A percentile compares a stretch with the other conserved stretches of the same genome.
These are phyloP conservation scores for Sanderia malayensis DNA, from an alignment of 30 jellyfish, hydroid and myxozoan genomes.

Conservation along the genomic window DNA sequence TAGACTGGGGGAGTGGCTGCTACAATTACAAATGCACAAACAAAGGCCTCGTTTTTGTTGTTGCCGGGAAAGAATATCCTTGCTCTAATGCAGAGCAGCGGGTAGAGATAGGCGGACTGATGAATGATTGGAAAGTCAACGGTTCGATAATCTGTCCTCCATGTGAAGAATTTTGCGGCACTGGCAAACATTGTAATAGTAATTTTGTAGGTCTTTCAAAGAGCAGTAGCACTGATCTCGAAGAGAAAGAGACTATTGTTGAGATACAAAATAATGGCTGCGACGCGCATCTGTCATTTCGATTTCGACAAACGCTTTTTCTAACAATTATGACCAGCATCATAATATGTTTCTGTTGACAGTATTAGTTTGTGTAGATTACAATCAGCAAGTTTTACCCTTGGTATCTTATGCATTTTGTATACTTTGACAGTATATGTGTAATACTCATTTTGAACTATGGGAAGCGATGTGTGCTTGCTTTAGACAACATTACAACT, in stretches of 20 bases:
- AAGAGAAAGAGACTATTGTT: conserved; percentile 42
- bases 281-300: too few relatives aligned
- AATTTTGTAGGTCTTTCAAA: conserved; percentile 11
- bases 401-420: too few relatives aligned
- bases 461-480: too few relatives aligned
- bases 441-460: too few relatives aligned
- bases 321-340: too few relatives aligned
- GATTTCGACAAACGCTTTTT: too few relatives aligned
- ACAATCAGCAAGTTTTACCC: too few relatives aligned
- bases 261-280: conserved; percentile 23
- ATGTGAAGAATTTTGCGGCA: conserved; percentile 73
- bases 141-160: conserved; percentile 91
- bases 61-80: conserved; percentile 48
- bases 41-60: conserved; percentile 55
- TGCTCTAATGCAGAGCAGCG: conserved; percentile 53
- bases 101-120: conserved; percentile 55
- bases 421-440: too few relatives aligned
- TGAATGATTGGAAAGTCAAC: conserved; percentile 84
- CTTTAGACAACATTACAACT: too few relatives aligned
- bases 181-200: conserved; percentile 3
- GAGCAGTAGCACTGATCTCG: conserved; percentile 24
- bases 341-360: too few relatives aligned
- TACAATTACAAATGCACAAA: conserved; percentile 60
- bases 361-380: too few relatives aligned
- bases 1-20: conserved; percentile 97